A percentile compares a stretch with the other conserved stretches of the same genome.
These are phyloP conservation scores for Drosophila saltans DNA, from an alignment of 1,140 invertebrate species.

Conservation along the genomic window DNA sequence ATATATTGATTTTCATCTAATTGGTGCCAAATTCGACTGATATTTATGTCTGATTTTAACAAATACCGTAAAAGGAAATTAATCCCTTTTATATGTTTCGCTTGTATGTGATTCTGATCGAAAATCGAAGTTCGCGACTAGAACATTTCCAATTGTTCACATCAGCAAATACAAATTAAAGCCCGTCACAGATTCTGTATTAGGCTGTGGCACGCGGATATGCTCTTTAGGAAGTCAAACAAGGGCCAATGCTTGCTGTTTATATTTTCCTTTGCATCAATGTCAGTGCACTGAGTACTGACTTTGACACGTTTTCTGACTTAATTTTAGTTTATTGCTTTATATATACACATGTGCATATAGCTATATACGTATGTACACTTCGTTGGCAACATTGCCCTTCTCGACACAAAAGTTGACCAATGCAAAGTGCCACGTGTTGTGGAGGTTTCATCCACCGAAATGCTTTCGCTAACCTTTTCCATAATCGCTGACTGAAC, in stretches of 20 bases:
- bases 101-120: background rate
- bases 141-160: background rate
- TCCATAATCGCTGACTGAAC: constrained; percentile 53
- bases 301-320: constrained; percentile 81
- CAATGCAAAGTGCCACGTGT: constrained; percentile 62
- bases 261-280: constrained; percentile 76
- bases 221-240: constrained; percentile 70
- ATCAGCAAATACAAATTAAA: background rate
- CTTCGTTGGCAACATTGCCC: constrained; percentile 59
- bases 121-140: background rate
- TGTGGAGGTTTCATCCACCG: constrained; percentile 68
- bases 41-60: too few species aligned
- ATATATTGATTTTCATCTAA: too few species aligned
- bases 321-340: constrained; percentile 82
- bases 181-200: background rate
- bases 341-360: constrained; percentile 44
- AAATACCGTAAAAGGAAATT: too few species aligned
- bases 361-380: constrained; percentile 30
- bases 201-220: constrained; percentile 6
- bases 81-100: too few species aligned
- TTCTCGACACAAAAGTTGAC: constrained; percentile 30
- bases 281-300: constrained; percentile 75
- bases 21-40: too few species aligned
- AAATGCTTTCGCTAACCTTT: constrained; percentile 47
- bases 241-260: constrained; percentile 72